Evolutionary conservation across 2,888 invertebrate species (phyloP), one percentile per base, ranked within the genome.

Genomic region (Nomada lathburiana): DNA sequence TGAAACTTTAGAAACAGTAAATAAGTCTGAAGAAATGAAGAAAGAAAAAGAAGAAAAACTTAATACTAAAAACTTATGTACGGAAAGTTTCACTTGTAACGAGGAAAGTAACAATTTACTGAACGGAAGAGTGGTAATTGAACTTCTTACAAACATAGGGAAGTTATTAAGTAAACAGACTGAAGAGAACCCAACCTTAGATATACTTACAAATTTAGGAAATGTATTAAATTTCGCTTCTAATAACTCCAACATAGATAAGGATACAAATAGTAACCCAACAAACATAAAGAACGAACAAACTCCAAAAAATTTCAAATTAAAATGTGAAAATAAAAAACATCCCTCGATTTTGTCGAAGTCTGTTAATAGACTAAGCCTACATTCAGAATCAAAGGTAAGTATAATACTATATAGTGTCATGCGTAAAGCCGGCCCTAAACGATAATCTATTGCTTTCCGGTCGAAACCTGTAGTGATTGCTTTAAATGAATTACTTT

Each of bases 201-300:
- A 82, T 42, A 74, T 92, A 73, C 67, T 92, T 18, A 88, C 90
- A 60, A 90, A 89, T 74, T 79, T 93, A 57, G 87, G 89, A 23
- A 83, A 76, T 42, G 88, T 88, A n/a, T 84, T 92, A 47, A 88
- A 89, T 78, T 81, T 86, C 36, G 85, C 88, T 7, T 73, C 89
- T 2, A 85, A 77, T 62, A 78, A 86, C 57, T 55, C 26, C 11
- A 82, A 82, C 67, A 10, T 29, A 29, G 59, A 82, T 59, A 72
- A 47, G 18, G 20, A 80, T n/a, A 55, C 20, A 4, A 67, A 50
- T 63, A 57, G 59, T 70, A 73, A 80, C 57, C 26, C 78, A 71
- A 64, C 68, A 36, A 36, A 36, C 36, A 36, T 7, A 36, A 36
- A 36, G 7, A 36, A 36, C 7, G 36, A 36, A 5, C 36, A 23